Evolutionary conservation across 2,113 vertebrate genomes (phyloP).

Genomic region (Egretta garzetta): DNA sequence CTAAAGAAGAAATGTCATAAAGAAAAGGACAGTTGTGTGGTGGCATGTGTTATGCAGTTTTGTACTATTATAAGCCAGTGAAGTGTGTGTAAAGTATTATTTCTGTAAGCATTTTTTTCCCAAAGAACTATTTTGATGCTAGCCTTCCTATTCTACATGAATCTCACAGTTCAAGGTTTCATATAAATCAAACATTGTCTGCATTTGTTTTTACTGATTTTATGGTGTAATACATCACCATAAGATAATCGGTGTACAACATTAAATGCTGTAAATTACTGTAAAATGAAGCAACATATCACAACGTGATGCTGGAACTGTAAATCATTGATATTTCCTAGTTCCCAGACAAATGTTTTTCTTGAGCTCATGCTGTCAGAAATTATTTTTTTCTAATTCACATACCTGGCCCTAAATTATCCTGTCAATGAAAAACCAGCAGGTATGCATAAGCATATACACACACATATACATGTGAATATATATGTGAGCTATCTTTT

Average conservation of each 20-base stretch:
- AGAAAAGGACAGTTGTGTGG: neutral
- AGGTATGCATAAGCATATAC: neutral
- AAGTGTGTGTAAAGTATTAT: neutral
- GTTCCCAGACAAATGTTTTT: conserved; percentile 48
- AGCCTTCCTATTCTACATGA: conserved; percentile 22
- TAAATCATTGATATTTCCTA: conserved; percentile 55
- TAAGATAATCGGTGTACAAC: conserved; percentile 48
- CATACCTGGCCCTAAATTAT: conserved; percentile 34
- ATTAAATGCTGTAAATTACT: conserved; percentile 65
- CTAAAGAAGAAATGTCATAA: neutral
- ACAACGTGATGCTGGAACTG: neutral
- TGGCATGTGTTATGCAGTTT: neutral
- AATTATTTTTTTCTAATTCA: neutral
- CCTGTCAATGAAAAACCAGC: conserved; percentile 36
- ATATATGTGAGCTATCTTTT: neutral
- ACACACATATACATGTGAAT: neutral
- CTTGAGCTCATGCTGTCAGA: conserved; percentile 19
- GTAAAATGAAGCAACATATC: conserved; percentile 57
- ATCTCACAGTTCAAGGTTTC: conserved; percentile 43
- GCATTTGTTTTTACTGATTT: conserved; percentile 55
- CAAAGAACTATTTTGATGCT: neutral
- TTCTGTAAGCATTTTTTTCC: neutral
- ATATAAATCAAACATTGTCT: conserved; percentile 46
- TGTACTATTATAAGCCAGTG: neutral
- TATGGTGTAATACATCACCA: conserved; percentile 50